Conservation (phyloP, 2,113 vertebrate genomes). For the Terrapene triunguis region DNA sequence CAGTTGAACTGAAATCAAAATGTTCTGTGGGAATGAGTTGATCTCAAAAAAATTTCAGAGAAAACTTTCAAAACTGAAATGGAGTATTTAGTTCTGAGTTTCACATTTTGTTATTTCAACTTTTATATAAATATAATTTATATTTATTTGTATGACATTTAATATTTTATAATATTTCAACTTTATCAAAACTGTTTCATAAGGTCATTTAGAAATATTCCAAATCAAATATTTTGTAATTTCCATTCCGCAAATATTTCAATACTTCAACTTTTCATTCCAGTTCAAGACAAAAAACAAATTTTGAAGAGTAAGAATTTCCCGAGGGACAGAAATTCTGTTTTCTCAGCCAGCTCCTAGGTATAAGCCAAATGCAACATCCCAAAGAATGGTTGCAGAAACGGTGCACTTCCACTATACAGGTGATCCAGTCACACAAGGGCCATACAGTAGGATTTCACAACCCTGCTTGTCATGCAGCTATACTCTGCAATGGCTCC, state of each 20-base stretch:
- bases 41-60: constrained; percentile 19
- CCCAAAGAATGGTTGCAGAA: neutral
- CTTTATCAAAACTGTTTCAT: neutral
- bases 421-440: neutral
- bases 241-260: neutral
- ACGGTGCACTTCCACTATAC: neutral
- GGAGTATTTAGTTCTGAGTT: neutral
- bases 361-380: neutral
- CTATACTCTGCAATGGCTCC: neutral
- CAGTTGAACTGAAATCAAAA: neutral
- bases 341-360: neutral
- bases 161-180: neutral
- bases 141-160: neutral
- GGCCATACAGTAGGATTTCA: neutral
- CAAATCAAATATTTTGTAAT: neutral
- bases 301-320: neutral
- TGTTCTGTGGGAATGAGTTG: neutral
- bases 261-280: neutral
- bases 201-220: neutral
- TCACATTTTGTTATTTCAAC: neutral
- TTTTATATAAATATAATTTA: neutral
- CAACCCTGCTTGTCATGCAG: neutral
- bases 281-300: neutral
- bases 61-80: constrained; percentile 10
- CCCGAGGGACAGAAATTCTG: neutral